Conservation (phyloP, 2,797 vertebrate species). For the Acanthopagrus latus region DNA sequence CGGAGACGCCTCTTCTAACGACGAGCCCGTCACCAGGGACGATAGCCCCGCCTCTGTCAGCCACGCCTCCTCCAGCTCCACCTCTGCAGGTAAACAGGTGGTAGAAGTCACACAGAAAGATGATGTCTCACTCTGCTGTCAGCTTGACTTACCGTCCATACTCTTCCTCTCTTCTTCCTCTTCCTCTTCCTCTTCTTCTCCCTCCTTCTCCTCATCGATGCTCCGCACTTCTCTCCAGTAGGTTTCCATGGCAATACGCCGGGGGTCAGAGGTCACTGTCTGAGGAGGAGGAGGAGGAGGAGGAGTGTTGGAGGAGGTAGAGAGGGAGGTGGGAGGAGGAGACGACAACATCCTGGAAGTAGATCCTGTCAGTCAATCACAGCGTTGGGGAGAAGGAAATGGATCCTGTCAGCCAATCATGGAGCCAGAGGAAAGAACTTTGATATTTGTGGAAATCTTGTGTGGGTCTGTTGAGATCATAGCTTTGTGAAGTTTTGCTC, state of each 20-base stretch:
- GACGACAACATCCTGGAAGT: constrained; percentile 64
- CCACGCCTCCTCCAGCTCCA: constrained; percentile 95
- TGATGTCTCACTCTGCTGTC: not conserved
- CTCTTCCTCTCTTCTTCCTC: constrained; percentile 87
- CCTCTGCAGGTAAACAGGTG: constrained; percentile 82
- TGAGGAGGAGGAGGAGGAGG: not conserved
- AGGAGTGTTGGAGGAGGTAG: not conserved
- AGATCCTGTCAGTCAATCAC: not conserved
- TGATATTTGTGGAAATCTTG: too few species aligned
- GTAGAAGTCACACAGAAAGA: not conserved
- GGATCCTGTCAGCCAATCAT: not conserved
- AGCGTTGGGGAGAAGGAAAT: not conserved
- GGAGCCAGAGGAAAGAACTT: too few species aligned
- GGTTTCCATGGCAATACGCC: constrained; percentile 89
- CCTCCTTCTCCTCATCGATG: constrained; percentile 89
- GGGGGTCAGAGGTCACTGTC: constrained; percentile 51
- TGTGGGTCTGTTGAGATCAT: too few species aligned
- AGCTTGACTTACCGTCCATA: constrained; percentile 87
- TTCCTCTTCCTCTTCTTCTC: constrained; percentile 62
- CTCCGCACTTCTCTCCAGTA: constrained; percentile 94
- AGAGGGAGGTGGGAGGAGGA: constrained; percentile 26
- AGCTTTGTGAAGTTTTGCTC: too few species aligned
- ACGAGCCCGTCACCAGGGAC: constrained; percentile 86
- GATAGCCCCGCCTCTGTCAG: constrained; percentile 93
- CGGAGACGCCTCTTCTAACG: constrained; percentile 71